Evolutionary conservation across 2,888 invertebrate genomes (phyloP), one percentile per base, ranked within the genome.

Genomic region (Eurytoma californica): DNA sequence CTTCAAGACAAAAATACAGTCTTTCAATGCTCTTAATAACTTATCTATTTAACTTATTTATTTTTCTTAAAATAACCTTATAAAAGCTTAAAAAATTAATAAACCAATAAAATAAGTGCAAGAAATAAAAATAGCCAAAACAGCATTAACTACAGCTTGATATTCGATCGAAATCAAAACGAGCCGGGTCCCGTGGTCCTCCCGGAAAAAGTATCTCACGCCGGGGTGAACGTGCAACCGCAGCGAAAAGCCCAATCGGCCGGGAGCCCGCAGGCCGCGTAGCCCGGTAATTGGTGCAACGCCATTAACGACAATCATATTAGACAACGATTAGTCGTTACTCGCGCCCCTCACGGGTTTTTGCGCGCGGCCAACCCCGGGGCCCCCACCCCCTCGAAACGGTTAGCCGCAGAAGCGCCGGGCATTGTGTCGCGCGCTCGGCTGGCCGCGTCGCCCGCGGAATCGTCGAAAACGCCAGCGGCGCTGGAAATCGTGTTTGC

Each of bases 341-440:
- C 39, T 39, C 39, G 39, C 39, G 39, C 39, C 39, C 39, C n/a
- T 51, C 66, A 0, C n/a, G 30, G n/a, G 24, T 20, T 28, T 55
- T 24, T 28, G 12, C 4, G 16, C 72, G 28, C 49, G 39, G 3
- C 39, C 30, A 7, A 51, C 13, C 14, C 30, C 28, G 47, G 49
- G 12, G n/a, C 14, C 47, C 39, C 28, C 28, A 12, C 30, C 60
- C 47, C n/a, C 9, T 20, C 28, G 61, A 78, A 73, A 74, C 58
- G 70, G 74, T 79, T 66, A 75, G 70, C 69, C 74, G 60, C 66
- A 75, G 47, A 69, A 75, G 70, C 79, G 51, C 70, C 47, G n/a
- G 53, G 24, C 66, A 77, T 72, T 73, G 76, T 76, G 61, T 53
- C n/a, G 14, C 39, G n/a, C 16, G 7, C 61, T 60, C 14, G 13